Evolutionary conservation across 2,797 vertebrate genomes (phyloP), one percentile per base, ranked within the genome.

Genomic region (Gallinago solitaria): DNA sequence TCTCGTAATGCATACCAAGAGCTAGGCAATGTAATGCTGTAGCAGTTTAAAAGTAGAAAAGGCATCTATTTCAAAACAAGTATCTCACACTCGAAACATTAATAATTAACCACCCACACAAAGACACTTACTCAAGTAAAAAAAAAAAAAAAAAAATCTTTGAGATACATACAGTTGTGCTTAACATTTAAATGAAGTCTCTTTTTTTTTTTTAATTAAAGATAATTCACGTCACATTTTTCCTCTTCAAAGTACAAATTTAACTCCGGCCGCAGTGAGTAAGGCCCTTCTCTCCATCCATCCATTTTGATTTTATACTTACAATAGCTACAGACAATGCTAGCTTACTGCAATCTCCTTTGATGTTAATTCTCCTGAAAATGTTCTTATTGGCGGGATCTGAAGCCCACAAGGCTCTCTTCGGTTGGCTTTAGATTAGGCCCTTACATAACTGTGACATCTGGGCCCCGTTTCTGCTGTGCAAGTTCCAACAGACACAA

Each of bases 371-470:
- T 94, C 73, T 83, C 39, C 45, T 50, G 54, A 88, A 96, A 94
- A 75, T 54, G 35, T 71, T 93, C 87, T 90, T 90, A 91, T 54
- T 93, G 76, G 80, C 2, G 0, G 17, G 33, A 93, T 90, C 39
- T 69, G 88, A 95, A 88, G 83, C 85, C 85, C 85, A 90, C 57
- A 78, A 78, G 83, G 61, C 61, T 95, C 67, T 85, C 53, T 87
- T 80, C 3, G 1, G 57, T 65, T 90, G 76, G 61, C 77, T 95
- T 96, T 86, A 93, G 77, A 76, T 95, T 94, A 95, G 90, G 61
- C 30, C 21, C 80, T 95, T 95, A 95, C 54, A 45, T 88, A 94
- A 95, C 87, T 65, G 77, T 53, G 93, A 96, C 93, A 96, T 93
- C 94, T 91, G 93, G 90, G 83, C 16, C 61, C 59, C 51, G 39